A percentile compares a stretch with the other conserved stretches of the same genome.
Evolutionary conservation across 2,797 vertebrate species (phyloP).

Genomic region (Lagorchestes hirsutus): DNA sequence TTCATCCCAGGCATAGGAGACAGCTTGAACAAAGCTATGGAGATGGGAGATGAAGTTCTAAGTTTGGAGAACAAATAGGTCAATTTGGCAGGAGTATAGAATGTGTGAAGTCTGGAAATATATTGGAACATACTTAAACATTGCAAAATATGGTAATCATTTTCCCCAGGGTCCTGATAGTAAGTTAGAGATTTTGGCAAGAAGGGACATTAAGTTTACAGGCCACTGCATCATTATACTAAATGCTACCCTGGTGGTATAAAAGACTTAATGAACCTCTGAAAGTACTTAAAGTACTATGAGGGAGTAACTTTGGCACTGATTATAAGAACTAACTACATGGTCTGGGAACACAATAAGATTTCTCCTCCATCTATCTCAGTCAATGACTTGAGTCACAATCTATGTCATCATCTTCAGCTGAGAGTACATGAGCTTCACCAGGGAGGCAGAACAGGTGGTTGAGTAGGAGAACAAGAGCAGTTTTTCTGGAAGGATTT

Average conservation of each 20-base stretch:
- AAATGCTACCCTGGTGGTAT: not conserved
- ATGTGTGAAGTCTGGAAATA: not conserved
- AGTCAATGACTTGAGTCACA: slow-evolving; percentile 28
- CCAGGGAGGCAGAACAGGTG: slow-evolving; percentile 21
- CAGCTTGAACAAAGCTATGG: not conserved
- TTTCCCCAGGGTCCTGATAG: not conserved
- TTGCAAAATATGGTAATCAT: not conserved
- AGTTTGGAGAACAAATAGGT: not conserved
- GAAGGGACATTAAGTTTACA: slow-evolving; percentile 7
- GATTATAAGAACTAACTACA: slow-evolving; percentile 34
- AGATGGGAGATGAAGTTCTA: not conserved
- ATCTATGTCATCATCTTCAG: not conserved
- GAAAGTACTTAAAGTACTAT: slow-evolving; percentile 38
- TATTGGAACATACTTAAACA: not conserved
- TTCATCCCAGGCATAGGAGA: not conserved
- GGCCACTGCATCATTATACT: not conserved
- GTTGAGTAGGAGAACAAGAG: slow-evolving; percentile 17
- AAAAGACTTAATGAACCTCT: not conserved
- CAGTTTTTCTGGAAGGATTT: slow-evolving; percentile 57
- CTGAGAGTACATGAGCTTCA: not conserved
- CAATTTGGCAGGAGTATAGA: not conserved
- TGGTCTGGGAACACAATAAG: slow-evolving; percentile 38
- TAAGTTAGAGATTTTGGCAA: slow-evolving; percentile 36
- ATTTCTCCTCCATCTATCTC: slow-evolving; percentile 14
- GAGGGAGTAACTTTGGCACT: not conserved